Percentiles rank a stretch among this genome's conserved stretches.
phyloP scores from a whole-genome alignment of 2,113 vertebrate species.

The Ivindomyrus marchei region DNA sequence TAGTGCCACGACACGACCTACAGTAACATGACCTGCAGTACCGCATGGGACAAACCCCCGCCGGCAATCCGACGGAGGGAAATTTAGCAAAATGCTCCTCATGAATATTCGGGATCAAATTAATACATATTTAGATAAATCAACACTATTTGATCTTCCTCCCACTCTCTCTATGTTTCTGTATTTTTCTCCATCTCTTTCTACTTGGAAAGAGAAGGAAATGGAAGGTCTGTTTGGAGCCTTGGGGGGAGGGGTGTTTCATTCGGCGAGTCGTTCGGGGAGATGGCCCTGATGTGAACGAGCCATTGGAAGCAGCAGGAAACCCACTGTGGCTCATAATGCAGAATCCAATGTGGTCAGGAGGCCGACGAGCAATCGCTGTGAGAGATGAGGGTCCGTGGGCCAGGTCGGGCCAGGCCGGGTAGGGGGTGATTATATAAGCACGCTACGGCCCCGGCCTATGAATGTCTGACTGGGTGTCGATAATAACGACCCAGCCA shows the following conservation, averaged over 20 bases:
- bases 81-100: not conserved
- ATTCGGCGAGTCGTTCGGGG: not conserved
- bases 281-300: not conserved
- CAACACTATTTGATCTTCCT: not conserved
- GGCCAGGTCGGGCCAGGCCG: not conserved
- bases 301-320: not conserved
- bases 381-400: not conserved
- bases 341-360: not conserved
- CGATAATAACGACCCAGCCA: not conserved
- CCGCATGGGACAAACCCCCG: not conserved
- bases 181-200: not conserved
- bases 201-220: not conserved
- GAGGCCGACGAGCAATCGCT: not conserved
- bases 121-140: conserved; percentile 16
- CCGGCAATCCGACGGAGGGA: not conserved
- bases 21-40: not conserved
- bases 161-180: not conserved
- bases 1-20: not conserved
- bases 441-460: not conserved
- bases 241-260: not conserved
- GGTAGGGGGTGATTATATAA: not conserved
- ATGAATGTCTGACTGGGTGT: not conserved
- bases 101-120: conserved; percentile 12
- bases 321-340: not conserved
- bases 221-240: not conserved